A percentile compares a stretch with the other conserved stretches of the same genome.
Evolutionary conservation across 35 echinoderm and acorn worm genomes (phyloP).

Genomic region (Strongylocentrotus purpuratus): DNA sequence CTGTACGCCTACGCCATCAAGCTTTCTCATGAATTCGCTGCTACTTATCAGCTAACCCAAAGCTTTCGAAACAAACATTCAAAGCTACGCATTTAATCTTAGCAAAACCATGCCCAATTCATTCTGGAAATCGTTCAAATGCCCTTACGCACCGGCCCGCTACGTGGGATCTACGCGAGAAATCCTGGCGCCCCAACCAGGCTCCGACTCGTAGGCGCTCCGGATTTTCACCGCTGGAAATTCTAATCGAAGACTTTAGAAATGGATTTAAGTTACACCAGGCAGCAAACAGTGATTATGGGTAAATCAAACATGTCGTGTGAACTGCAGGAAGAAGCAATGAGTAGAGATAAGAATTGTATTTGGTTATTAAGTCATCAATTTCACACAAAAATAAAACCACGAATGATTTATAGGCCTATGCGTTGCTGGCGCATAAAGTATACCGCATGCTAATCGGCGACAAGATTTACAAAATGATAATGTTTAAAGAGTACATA

Average conservation of each 20-base stretch:
- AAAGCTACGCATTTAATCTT: neutral
- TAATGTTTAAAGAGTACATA: no score
- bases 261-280: neutral
- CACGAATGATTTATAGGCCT: no score
- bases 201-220: conserved; percentile 18
- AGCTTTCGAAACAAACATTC: neutral
- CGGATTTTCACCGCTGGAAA: conserved; percentile 21
- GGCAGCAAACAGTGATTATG: neutral
- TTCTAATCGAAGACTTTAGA: neutral
- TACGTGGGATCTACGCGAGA: conserved; percentile 10
- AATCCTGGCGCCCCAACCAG: conserved; percentile 5
- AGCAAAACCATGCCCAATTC: neutral
- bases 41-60: neutral
- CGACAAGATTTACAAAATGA: no score
- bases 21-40: neutral
- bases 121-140: conserved; percentile 8
- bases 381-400: no score
- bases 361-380: no score
- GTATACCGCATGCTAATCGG: no score
- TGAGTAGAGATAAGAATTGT: no score
- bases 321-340: no score
- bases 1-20: neutral
- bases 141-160: neutral
- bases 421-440: no score
- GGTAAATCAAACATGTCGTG: neutral